phyloP scores from a whole-genome alignment of 2,113 vertebrate species.

The Acrocephalus kingi region DNA sequence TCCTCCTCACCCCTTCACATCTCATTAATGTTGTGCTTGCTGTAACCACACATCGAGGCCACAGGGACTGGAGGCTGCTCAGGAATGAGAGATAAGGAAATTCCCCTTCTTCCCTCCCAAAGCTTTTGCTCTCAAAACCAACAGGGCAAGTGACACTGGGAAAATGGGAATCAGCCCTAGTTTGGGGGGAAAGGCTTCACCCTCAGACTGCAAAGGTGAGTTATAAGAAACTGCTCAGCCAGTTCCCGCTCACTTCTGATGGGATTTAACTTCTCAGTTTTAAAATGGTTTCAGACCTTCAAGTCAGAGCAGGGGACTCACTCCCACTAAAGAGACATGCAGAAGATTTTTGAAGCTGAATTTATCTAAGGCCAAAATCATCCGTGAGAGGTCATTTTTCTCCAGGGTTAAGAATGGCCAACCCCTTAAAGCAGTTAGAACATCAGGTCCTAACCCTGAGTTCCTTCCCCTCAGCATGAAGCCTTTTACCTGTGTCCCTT shows the following conservation, averaged over 20 bases:
- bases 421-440: background rate
- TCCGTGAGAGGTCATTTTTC: background rate
- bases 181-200: background rate
- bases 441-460: background rate
- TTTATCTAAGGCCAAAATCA: background rate
- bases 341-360: background rate
- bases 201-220: background rate
- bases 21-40: background rate
- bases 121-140: background rate
- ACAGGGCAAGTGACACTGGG: background rate
- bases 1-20: background rate
- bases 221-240: background rate
- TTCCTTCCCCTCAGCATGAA: background rate
- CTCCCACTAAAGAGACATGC: background rate
- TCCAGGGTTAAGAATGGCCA: background rate
- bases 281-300: background rate
- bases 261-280: background rate
- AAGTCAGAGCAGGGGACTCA: background rate
- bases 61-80: background rate
- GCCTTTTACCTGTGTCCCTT: background rate
- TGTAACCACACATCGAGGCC: background rate
- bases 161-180: background rate
- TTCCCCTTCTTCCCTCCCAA: background rate
- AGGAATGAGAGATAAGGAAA: rapidly evolving
- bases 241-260: background rate